Percentiles rank a stretch among this genome's conserved stretches.
phyloP scores from a whole-genome alignment of 2,797 vertebrate genomes.

The Champsocephalus gunnari region DNA sequence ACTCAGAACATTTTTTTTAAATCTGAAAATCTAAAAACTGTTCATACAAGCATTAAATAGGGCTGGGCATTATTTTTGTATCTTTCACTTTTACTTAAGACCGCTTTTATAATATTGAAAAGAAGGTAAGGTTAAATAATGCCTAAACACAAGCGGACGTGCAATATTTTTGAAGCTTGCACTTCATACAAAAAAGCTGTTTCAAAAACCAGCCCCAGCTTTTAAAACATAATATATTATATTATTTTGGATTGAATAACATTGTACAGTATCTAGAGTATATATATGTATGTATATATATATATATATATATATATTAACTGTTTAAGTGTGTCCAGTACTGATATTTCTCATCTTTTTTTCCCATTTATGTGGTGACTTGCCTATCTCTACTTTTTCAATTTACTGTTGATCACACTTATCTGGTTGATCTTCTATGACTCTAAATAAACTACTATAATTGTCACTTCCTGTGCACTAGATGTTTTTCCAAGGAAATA shows the following conservation, averaged over 20 bases:
- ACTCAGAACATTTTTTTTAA: neutral
- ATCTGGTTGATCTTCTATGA: slow-evolving; percentile 11
- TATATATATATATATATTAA: neutral
- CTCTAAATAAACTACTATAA: slow-evolving; percentile 20
- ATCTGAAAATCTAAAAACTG: neutral
- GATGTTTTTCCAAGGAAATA: neutral
- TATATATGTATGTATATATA: neutral
- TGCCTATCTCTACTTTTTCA: neutral
- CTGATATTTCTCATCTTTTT: neutral
- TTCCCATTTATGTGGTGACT: neutral
- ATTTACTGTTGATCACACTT: neutral
- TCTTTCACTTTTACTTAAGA: neutral
- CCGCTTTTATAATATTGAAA: neutral
- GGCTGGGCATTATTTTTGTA: neutral
- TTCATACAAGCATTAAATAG: neutral
- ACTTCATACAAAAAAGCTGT: neutral
- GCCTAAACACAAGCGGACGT: neutral
- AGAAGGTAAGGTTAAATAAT: neutral
- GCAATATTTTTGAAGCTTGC: neutral
- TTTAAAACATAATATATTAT: neutral
- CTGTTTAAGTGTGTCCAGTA: neutral
- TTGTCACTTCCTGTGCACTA: slow-evolving; percentile 26
- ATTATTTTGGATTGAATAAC: neutral
- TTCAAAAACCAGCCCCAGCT: neutral
- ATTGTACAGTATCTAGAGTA: neutral